Percentiles rank a stretch among this genome's conserved stretches.
Conservation (phyloP, 37 sponge, comb jelly and placozoan genomes). For the Aphrocallistes beatrix region DNA sequence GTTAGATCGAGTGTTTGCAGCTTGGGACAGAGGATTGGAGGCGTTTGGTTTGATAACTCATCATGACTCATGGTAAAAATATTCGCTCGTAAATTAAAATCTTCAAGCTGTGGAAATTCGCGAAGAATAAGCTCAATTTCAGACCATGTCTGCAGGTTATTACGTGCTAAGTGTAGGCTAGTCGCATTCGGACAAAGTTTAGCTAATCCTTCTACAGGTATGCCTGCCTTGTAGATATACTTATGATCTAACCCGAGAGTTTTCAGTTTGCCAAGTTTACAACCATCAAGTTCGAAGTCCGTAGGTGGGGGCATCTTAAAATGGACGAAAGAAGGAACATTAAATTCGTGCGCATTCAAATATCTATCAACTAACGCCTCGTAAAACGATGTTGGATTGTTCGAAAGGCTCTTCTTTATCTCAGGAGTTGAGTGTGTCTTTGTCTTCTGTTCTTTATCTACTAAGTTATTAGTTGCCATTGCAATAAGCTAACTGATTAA, state of each 20-base stretch:
- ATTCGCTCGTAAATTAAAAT: neutral
- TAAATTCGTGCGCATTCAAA: neutral
- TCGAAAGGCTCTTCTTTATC: neutral
- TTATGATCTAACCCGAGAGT: neutral
- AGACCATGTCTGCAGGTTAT: neutral
- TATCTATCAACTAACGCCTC: constrained; percentile 13
- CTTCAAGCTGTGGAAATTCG: neutral
- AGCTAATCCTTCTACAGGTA: neutral
- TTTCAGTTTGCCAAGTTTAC: neutral
- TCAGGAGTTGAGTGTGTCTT: neutral
- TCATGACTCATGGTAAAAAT: neutral
- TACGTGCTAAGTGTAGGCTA: neutral
- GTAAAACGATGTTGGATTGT: neutral
- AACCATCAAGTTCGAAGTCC: neutral
- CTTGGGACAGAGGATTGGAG: neutral
- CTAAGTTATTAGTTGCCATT: too few species aligned
- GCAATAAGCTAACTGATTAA: too few species aligned
- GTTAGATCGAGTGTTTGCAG: neutral
- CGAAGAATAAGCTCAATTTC: neutral
- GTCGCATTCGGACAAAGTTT: neutral
- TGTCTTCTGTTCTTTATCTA: too few species aligned
- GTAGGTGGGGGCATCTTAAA: neutral
- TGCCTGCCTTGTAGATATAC: neutral
- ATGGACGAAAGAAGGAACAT: neutral
- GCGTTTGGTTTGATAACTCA: neutral